A percentile compares a stretch with the other conserved stretches of the same genome.
phyloP scores from a whole-genome alignment of 2,888 invertebrate species.

The Uloborus plumipes region DNA sequence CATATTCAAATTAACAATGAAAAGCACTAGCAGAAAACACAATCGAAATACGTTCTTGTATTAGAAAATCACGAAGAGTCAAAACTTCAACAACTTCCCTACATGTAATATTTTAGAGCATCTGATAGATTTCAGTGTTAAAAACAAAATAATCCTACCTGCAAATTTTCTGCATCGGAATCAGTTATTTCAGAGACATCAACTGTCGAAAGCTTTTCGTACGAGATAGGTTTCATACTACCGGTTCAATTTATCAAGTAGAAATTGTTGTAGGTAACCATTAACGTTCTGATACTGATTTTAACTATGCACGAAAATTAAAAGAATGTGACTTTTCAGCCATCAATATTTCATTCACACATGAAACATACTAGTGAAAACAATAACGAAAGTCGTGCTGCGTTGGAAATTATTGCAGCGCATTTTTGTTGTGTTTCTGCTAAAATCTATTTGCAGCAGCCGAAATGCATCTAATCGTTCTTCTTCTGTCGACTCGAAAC shows the following conservation, averaged over 20 bases:
- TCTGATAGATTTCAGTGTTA: too few species aligned
- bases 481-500: constrained; percentile 31
- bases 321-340: too few species aligned
- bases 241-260: not conserved
- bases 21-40: too few species aligned
- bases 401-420: not conserved
- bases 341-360: too few species aligned
- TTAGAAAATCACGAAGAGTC: too few species aligned
- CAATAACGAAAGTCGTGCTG: too few species aligned
- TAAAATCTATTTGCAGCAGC: constrained; percentile 35
- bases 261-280: not conserved
- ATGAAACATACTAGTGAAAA: too few species aligned
- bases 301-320: not conserved
- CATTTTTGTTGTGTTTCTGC: constrained; percentile 28
- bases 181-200: constrained; percentile 10
- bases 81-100: too few species aligned
- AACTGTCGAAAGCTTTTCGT: constrained; percentile 39
- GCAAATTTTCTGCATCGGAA: constrained; percentile 5
- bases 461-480: constrained; percentile 4
- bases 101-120: too few species aligned
- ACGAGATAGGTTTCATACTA: constrained; percentile 42
- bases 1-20: too few species aligned
- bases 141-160: too few species aligned
- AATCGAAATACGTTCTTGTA: too few species aligned
- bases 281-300: not conserved